These are phyloP conservation scores for Aphelenchoides avenae DNA, from an alignment of 1,140 invertebrate genomes.

Conservation along the genomic window DNA sequence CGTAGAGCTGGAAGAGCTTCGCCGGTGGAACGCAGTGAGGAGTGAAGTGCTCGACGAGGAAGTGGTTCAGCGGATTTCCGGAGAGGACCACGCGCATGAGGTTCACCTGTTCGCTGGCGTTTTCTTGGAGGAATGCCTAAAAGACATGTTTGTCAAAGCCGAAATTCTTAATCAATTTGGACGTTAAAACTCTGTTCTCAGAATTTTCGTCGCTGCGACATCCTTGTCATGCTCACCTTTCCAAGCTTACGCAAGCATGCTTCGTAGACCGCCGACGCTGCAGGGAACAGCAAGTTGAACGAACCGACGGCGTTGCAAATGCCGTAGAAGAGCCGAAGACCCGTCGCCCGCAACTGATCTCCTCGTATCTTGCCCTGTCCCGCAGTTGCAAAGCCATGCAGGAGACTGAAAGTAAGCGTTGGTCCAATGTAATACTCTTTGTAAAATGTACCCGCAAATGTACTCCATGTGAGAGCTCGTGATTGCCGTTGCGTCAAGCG, in stretches of 20 bases:
- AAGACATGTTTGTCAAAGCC: background rate
- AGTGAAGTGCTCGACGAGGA: constrained; percentile 29
- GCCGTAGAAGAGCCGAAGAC: constrained; percentile 26
- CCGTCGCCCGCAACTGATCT: constrained; percentile 17
- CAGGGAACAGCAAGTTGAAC: constrained; percentile 27
- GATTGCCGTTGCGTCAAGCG: constrained; percentile 24
- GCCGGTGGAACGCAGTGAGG: constrained; percentile 31
- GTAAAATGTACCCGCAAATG: constrained; percentile 26
- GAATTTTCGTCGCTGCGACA: background rate
- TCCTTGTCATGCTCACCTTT: constrained; percentile 7
- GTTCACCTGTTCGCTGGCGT: constrained; percentile 26
- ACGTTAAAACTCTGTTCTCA: background rate
- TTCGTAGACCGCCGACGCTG: constrained; percentile 16
- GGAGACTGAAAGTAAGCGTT: background rate
- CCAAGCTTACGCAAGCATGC: constrained; percentile 24
- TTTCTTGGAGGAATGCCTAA: constrained; percentile 27
- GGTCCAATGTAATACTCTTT: background rate
- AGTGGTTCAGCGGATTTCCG: constrained; percentile 33
- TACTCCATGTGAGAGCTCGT: constrained; percentile 31
- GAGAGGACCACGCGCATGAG: constrained; percentile 29
- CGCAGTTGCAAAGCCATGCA: constrained; percentile 10
- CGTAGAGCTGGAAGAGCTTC: constrained; percentile 28
- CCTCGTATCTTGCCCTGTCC: constrained; percentile 6
- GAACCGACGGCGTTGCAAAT: constrained; percentile 23
- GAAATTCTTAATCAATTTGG: background rate